Percentiles rank a stretch among this genome's conserved stretches.
These are phyloP conservation scores for Aporrectodea caliginosa DNA, from an alignment of 1,140 invertebrate species.

Conservation along the genomic window DNA sequence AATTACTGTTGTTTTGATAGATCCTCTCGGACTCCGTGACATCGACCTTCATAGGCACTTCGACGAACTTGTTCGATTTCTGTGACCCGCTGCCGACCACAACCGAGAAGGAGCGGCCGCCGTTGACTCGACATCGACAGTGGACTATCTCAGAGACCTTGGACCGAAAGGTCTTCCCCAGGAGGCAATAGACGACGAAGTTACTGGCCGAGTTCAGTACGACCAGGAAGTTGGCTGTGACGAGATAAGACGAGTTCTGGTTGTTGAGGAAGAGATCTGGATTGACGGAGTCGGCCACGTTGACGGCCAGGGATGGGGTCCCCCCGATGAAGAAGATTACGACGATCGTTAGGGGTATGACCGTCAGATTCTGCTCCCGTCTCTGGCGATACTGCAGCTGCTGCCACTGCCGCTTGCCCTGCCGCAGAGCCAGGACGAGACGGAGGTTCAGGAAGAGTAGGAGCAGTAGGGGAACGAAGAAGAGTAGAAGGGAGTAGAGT, in stretches of 20 bases:
- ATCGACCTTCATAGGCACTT: no score
- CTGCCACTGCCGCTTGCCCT: neutral
- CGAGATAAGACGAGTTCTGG: neutral
- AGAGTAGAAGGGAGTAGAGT: slow-evolving; percentile 6
- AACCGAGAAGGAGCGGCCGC: no score
- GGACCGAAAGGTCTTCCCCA: slow-evolving; percentile 14
- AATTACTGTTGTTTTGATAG: no score
- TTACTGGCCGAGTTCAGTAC: slow-evolving; percentile 19
- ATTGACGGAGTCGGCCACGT: slow-evolving; percentile 16
- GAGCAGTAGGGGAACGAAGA: slow-evolving; percentile 3
- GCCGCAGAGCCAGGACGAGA: slow-evolving; percentile 11
- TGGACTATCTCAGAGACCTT: neutral
- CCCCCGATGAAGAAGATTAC: slow-evolving; percentile 15
- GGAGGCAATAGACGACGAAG: slow-evolving; percentile 20
- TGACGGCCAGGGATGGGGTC: slow-evolving; percentile 10
- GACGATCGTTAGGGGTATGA: slow-evolving; percentile 20
- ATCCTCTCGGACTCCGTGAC: no score
- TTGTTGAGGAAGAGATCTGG: neutral
- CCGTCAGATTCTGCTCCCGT: slow-evolving; percentile 10
- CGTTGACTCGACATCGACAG: slow-evolving; percentile 2
- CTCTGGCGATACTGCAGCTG: slow-evolving; percentile 12
- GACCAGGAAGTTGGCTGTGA: slow-evolving; percentile 15
- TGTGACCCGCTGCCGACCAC: neutral
- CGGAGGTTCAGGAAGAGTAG: slow-evolving; percentile 11
- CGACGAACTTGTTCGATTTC: neutral